Conservation (phyloP, 1,140 invertebrate species). For the Armadillidium nasatum region DNA sequence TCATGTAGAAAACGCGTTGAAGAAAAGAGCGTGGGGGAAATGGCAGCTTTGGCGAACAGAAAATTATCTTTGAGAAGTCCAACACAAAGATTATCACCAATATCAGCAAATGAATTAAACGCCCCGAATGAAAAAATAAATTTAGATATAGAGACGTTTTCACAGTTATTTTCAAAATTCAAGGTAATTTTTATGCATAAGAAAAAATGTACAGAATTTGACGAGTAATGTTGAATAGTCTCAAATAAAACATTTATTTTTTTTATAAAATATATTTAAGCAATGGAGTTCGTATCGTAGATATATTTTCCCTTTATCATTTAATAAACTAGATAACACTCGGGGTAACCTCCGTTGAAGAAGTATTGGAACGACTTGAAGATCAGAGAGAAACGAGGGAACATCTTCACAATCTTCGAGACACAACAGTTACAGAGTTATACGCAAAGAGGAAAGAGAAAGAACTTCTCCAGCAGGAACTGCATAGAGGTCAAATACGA, state of each 20-base stretch:
- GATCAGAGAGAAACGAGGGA: background rate
- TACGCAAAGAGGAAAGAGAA: background rate
- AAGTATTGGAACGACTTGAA: background rate
- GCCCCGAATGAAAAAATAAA: background rate
- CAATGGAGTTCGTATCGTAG: too few relatives aligned
- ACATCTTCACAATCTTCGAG: background rate
- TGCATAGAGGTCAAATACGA: conserved; percentile 1
- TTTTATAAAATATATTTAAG: too few relatives aligned
- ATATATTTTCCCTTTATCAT: too few relatives aligned
- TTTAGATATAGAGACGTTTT: background rate
- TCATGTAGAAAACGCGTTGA: background rate
- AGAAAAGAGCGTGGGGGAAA: background rate
- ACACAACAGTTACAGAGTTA: background rate
- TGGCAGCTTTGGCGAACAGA: background rate
- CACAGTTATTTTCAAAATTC: background rate
- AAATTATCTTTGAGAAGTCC: background rate
- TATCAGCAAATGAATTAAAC: background rate
- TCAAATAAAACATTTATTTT: too few relatives aligned
- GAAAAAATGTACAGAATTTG: too few relatives aligned
- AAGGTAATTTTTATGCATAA: background rate
- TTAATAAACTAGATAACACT: background rate
- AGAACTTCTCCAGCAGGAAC: background rate
- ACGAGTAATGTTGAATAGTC: too few relatives aligned
- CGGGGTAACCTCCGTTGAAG: background rate
- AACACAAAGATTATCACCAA: background rate